Percentiles rank a stretch among this genome's conserved stretches.
Conservation (phyloP, 1,140 invertebrate genomes). For the Ooceraea biroi region DNA sequence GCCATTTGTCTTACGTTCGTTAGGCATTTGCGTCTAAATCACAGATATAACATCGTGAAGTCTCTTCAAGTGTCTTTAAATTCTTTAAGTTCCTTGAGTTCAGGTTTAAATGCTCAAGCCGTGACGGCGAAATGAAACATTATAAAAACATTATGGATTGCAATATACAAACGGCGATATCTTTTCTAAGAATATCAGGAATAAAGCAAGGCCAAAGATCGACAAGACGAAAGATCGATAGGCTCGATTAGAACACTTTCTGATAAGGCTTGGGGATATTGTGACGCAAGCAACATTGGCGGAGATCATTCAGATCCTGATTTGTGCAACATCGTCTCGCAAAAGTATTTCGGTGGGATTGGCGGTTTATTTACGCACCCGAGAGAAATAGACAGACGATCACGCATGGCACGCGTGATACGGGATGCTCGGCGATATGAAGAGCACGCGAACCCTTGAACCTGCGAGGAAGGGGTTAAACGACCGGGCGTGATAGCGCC, state of each 20-base stretch:
- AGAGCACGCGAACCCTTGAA: conserved; percentile 40
- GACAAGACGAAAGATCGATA: not conserved
- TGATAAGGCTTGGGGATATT: not conserved
- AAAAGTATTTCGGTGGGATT: conserved; percentile 36
- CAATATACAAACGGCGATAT: not conserved
- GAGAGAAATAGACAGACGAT: not conserved
- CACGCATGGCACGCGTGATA: conserved; percentile 23
- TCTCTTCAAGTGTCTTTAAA: no score
- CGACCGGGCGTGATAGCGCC: conserved; percentile 20
- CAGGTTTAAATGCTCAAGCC: no score
- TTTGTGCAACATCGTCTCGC: not conserved
- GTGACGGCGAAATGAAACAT: not conserved
- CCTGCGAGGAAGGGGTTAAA: conserved; percentile 47
- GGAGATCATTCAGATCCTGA: not conserved
- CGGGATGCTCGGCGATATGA: not conserved
- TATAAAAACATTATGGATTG: not conserved
- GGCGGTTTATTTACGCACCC: conserved; percentile 35
- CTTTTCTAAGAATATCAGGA: not conserved
- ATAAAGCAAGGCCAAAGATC: not conserved
- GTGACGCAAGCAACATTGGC: not conserved
- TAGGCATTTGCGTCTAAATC: no score
- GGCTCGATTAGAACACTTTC: not conserved
- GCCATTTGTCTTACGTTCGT: no score
- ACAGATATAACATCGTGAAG: no score
- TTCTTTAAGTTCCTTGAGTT: no score